Conservation (phyloP, 2,888 invertebrate genomes). For the Clistopyga incitator region DNA sequence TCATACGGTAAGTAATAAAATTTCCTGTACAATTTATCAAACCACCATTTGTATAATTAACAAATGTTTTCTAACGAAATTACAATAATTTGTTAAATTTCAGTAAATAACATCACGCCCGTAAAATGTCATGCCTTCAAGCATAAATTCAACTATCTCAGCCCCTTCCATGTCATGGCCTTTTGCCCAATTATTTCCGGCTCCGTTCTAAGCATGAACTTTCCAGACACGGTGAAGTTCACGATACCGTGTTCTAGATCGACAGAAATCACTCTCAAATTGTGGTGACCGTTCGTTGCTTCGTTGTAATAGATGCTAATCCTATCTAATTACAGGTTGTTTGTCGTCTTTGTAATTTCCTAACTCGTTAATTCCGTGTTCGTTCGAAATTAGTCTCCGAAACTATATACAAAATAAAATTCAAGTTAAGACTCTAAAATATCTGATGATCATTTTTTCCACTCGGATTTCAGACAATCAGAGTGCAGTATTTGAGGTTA, state of each 20-base stretch:
- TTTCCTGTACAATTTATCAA: no score
- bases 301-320: constrained; percentile 37
- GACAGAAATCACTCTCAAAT: constrained; percentile 20
- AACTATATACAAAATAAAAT: constrained; percentile 4
- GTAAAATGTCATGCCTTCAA: constrained; percentile 27
- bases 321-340: constrained; percentile 7
- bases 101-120: no score
- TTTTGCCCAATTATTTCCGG: constrained; percentile 56
- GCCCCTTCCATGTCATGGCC: constrained; percentile 56
- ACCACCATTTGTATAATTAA: no score
- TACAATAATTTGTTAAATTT: no score
- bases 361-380: constrained; percentile 36
- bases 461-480: not conserved
- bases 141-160: constrained; percentile 43
- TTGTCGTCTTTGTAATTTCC: constrained; percentile 30
- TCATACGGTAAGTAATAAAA: no score
- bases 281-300: not conserved
- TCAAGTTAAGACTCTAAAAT: no score
- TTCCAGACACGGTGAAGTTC: constrained; percentile 23
- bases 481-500: no score
- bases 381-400: constrained; percentile 35
- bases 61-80: no score
- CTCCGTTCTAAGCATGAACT: constrained; percentile 33
- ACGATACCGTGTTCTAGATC: constrained; percentile 37
- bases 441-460: no score